Conservation (phyloP, 2,113 vertebrate genomes). For the Gallinago paraguaiae region DNA sequence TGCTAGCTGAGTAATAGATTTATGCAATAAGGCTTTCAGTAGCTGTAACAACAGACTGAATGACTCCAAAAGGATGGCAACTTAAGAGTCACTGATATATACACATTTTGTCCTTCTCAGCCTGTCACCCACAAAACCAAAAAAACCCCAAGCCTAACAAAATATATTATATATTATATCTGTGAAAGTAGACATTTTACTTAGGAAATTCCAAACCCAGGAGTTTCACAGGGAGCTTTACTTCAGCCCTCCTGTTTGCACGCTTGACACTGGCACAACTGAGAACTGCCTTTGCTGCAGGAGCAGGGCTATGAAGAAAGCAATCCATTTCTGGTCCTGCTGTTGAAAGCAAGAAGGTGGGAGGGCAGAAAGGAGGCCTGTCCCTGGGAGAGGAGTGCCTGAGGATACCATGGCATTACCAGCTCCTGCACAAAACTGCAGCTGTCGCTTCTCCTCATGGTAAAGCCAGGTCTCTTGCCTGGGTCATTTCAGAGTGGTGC, state of each 20-base stretch:
- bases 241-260: neutral
- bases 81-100: neutral
- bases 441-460: neutral
- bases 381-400: neutral
- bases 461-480: neutral
- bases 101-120: neutral
- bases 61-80: neutral
- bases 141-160: neutral
- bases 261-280: neutral
- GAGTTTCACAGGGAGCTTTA: neutral
- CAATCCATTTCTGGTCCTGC: neutral
- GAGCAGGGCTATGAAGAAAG: neutral
- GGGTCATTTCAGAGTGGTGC: neutral
- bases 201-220: neutral
- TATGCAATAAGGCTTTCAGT: neutral
- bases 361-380: neutral
- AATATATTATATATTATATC: neutral
- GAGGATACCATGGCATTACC: accelerated
- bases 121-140: neutral
- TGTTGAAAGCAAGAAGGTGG: neutral
- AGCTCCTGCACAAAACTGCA: neutral
- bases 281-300: neutral
- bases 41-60: neutral
- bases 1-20: neutral
- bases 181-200: neutral